Evolutionary conservation across 2,113 vertebrate species (phyloP), one percentile per base, ranked within the genome.

Genomic region (Tragulus kanchil): DNA sequence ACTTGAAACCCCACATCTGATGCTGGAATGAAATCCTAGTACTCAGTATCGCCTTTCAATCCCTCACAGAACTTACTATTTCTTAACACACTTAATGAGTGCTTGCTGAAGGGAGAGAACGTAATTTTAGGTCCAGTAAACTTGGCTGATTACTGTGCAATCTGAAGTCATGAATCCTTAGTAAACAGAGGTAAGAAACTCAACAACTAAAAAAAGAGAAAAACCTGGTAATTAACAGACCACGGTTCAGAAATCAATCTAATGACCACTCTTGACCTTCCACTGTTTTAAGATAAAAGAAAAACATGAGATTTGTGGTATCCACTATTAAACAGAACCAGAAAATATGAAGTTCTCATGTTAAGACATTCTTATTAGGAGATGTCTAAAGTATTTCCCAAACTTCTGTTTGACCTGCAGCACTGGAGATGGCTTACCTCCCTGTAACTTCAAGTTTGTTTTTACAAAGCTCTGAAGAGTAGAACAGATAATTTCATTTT

Each of bases 371-470:
- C 89, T 85, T 59, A 81, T 50, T 52, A 86, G 8, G 45, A 73
- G 79, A 87, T 84, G 84, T 42, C 62, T 42, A 95, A 90, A 94
- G 8, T 67, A 86, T 65, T 96, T 89, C 90, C 82, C 85, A 81
- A 82, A 89, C 78, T 88, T 92, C 31, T 89, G 58, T 96, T 86
- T 90, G 86, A 96, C 90, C 89, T 95, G 96, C 89, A 96, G 89
- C 95, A 83, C 1, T 77, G 56, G 97, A 97, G 96, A 97, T 98
- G 97, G 97, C 97, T 98, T 97, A 93, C 62, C 93, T 97, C 92
- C 97, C 81, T 96, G 14, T 71, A 96, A 95, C 89, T 95, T 97
- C 96, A 97, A 97, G 92, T 97, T 93, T 93, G 95, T 90, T 97
- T 97, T 97, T 75, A 96, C 82, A 96, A 95, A 97, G 88, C 94